Conservation (phyloP, 2,113 vertebrate genomes). For the Andinoacara biseriatus region DNA sequence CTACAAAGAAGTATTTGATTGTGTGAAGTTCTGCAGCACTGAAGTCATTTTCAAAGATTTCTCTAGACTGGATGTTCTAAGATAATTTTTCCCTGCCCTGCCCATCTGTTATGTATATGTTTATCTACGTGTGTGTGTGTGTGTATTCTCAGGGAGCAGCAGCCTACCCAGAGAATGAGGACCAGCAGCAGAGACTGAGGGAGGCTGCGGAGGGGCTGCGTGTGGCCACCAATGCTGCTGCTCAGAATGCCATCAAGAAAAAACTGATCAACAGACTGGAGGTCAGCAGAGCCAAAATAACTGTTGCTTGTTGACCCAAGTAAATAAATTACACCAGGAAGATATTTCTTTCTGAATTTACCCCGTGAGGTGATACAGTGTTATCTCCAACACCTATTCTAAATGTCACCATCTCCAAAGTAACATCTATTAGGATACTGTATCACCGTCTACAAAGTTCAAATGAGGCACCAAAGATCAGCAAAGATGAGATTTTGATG, state of each 20-base stretch:
- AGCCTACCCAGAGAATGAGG: slow-evolving; percentile 96
- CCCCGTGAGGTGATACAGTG: not conserved
- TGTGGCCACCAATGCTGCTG: slow-evolving; percentile 96
- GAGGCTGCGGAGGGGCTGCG: slow-evolving; percentile 95
- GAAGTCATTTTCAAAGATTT: slow-evolving; percentile 5
- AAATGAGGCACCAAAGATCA: not conserved
- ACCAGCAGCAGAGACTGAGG: slow-evolving; percentile 94
- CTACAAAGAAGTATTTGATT: slow-evolving; percentile 6
- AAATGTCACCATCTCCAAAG: slow-evolving; percentile 6
- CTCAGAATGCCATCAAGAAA: slow-evolving; percentile 98
- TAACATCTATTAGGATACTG: not conserved
- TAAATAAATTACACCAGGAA: not conserved
- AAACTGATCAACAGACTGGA: slow-evolving; percentile 96
- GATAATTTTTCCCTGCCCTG: not conserved
- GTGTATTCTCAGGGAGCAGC: slow-evolving; percentile 88
- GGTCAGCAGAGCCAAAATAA: slow-evolving; percentile 74
- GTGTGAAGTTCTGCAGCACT: slow-evolving; percentile 7
- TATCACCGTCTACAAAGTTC: not conserved
- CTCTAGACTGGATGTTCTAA: not conserved
- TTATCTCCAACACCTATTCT: not conserved
- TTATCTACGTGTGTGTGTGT: not conserved
- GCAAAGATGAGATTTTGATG: not conserved
- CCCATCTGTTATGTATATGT: not conserved
- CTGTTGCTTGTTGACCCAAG: not conserved
- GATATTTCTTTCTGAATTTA: not conserved